Evolutionary conservation across 2,888 invertebrate species (phyloP), one percentile per base, ranked within the genome.

Genomic region (Drosophila barbarae): DNA sequence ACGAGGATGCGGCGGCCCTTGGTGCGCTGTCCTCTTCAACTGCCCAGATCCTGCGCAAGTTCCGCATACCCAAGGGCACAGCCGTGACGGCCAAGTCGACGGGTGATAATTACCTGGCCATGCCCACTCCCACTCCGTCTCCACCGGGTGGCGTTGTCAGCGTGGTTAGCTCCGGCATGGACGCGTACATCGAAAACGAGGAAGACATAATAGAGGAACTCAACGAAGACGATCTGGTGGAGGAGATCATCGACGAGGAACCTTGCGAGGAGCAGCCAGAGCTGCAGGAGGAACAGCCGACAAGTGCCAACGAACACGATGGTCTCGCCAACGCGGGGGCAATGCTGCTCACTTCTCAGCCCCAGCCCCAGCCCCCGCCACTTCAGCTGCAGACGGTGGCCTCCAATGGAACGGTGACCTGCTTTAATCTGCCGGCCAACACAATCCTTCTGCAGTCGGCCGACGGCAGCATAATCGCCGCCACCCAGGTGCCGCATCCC

Each of bases 41-140:
- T 3, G 86, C 88, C n/a, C 87, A 88, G 67, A 85, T 86, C 23
- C 67, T 88, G 54, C 87, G 88, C 26, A 87, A 87, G 64, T 88
- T 88, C 64, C 88, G 89, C 56, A 87, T 88, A 77, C 88, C 88
- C 35, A 88, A 88, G 41, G 87, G 88, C 44, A 88, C 87, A 4
- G 87, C 87, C 2, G 54, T 87, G 44, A 87, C 87, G n/a, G 81
- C 87, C 28, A 87, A 85, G 53, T 63, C 75, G 4, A 60, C 75
- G 5, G 60, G 53, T 0, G 85, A 79, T 23, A 56, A 66, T 18
- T 82, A 76, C 21, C 44, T 78, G 67, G 66, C 84, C 46, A 75
- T 77, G 78, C 74, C 84, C 12, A 83, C 82, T n/a, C 84, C 82
- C 5, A 85, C 82, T 7, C 85, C 85, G 0, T 78, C 83, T 18